These are phyloP conservation scores for Thymelicus sylvestris DNA, from an alignment of 2,888 invertebrate genomes.

Conservation along the genomic window DNA sequence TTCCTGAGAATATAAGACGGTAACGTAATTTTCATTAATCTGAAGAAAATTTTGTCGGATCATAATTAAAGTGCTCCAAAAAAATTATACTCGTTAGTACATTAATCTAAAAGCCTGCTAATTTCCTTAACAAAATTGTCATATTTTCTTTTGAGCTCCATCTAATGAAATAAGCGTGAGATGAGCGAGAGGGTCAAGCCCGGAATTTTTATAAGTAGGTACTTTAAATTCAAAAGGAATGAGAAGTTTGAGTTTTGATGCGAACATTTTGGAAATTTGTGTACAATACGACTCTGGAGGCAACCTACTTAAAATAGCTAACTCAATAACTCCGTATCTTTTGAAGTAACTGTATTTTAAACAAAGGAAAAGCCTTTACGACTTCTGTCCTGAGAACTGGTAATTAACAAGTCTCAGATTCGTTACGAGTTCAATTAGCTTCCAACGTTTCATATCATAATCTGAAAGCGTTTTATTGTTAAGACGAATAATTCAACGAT, in stretches of 20 bases:
- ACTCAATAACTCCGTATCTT: slow-evolving; percentile 64
- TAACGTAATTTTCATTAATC: neutral
- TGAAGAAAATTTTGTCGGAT: slow-evolving; percentile 11
- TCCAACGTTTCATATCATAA: slow-evolving; percentile 78
- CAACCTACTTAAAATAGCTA: slow-evolving; percentile 58
- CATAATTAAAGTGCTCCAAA: slow-evolving; percentile 31
- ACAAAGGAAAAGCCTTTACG: slow-evolving; percentile 70
- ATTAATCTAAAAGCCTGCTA: slow-evolving; percentile 74
- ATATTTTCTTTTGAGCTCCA: slow-evolving; percentile 72
- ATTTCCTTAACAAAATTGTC: slow-evolving; percentile 74
- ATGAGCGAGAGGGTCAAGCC: slow-evolving; percentile 53
- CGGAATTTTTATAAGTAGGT: slow-evolving; percentile 70
- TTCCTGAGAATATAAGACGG: neutral
- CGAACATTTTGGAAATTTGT: slow-evolving; percentile 49
- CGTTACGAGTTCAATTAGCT: slow-evolving; percentile 77
- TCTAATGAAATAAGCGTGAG: slow-evolving; percentile 69
- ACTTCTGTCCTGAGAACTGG: slow-evolving; percentile 56
- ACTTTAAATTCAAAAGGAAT: slow-evolving; percentile 55
- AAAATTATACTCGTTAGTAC: slow-evolving; percentile 62
- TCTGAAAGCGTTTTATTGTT: slow-evolving; percentile 76
- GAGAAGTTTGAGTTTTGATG: slow-evolving; percentile 54
- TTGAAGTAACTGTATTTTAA: slow-evolving; percentile 65
- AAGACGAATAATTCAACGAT: slow-evolving; percentile 53
- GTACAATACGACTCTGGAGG: slow-evolving; percentile 55
- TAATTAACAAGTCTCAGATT: slow-evolving; percentile 79